A percentile compares a stretch with the other conserved stretches of the same genome.
These are phyloP conservation scores for Chromis chromis DNA, from an alignment of 2,797 vertebrate genomes.

Conservation along the genomic window DNA sequence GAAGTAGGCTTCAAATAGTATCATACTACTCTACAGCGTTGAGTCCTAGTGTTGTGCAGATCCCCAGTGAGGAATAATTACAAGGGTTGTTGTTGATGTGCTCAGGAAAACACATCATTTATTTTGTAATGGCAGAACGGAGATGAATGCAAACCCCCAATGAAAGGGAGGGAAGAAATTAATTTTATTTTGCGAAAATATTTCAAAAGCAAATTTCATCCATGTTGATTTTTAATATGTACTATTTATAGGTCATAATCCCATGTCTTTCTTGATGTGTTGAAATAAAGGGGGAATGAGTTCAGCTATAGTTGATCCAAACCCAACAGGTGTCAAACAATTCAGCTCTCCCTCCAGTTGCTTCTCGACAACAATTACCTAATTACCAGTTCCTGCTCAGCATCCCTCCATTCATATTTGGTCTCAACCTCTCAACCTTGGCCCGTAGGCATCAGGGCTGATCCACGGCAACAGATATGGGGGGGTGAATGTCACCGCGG, in stretches of 20 bases:
- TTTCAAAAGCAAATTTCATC: slow-evolving; percentile 14
- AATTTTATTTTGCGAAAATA: neutral
- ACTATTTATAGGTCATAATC: slow-evolving; percentile 37
- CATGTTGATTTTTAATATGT: slow-evolving; percentile 16
- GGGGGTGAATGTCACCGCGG: slow-evolving; percentile 83
- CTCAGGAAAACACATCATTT: slow-evolving; percentile 72
- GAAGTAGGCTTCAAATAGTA: slow-evolving; percentile 85
- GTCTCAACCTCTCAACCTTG: slow-evolving; percentile 77
- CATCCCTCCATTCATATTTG: slow-evolving; percentile 48
- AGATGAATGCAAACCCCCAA: slow-evolving; percentile 40
- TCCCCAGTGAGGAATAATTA: slow-evolving; percentile 75
- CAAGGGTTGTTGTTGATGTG: slow-evolving; percentile 69
- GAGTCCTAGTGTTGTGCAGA: slow-evolving; percentile 63
- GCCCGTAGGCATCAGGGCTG: slow-evolving; percentile 73
- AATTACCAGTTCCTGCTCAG: slow-evolving; percentile 43
- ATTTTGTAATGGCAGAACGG: slow-evolving; percentile 64
- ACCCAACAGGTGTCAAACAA: slow-evolving; percentile 64
- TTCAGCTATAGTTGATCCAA: slow-evolving; percentile 47
- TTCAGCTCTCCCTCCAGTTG: slow-evolving; percentile 31
- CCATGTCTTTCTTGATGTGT: neutral
- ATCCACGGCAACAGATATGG: slow-evolving; percentile 79
- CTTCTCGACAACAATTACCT: slow-evolving; percentile 55
- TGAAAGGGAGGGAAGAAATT: slow-evolving; percentile 32
- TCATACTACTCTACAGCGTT: slow-evolving; percentile 74
- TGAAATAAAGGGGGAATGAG: neutral